Evolutionary conservation across 2,888 invertebrate genomes (phyloP), one percentile per base, ranked within the genome.

Genomic region (Geotrupes spiniger): DNA sequence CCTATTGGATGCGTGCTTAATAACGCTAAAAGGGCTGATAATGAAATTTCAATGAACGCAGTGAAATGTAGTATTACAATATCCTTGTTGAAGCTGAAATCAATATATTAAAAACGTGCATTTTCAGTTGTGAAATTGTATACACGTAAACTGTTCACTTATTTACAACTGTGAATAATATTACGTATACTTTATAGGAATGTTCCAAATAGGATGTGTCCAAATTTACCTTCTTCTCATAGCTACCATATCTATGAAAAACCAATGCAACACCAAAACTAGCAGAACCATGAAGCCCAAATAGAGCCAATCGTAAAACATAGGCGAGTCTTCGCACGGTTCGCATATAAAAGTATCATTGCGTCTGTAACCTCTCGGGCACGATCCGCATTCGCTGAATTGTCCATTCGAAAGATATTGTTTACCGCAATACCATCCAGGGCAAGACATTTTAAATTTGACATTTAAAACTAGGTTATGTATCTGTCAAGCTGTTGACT

Each of bases 281-380:
- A 95, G 69, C 10, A 96, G 72, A 0, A 89, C 91, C 91, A 97
- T 94, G 66, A 97, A 98, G 1, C 92, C 91, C 14, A 97, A 81
- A 69, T 92, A 94, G 36, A 96, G 79, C 89, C 93, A 94, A 63
- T 96, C 96, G 65, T 97, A 96, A 29, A 91, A 79, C 9, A 83
- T 78, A 0, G 92, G 88, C 26, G 78, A 77, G 43, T 87, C 85
- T 1, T 79, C 77, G 65, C 96, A 97, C 1, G 81, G 81, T 29
- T 87, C 82, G 45, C 87, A 89, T 68, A 96, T 94, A 21, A 85
- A 82, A 1, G 83, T 79, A 1, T 77, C 73, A 63, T 85, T 85
- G 33, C 88, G 83, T 21, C 88, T 77, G 63, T 79, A 92, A 0
- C 96, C 95, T 58, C 92, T 75, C 0, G 89, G 89, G 63, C 93